Evolutionary conservation across 2,888 invertebrate genomes (phyloP).

Genomic region (Acrobasis repandana): DNA sequence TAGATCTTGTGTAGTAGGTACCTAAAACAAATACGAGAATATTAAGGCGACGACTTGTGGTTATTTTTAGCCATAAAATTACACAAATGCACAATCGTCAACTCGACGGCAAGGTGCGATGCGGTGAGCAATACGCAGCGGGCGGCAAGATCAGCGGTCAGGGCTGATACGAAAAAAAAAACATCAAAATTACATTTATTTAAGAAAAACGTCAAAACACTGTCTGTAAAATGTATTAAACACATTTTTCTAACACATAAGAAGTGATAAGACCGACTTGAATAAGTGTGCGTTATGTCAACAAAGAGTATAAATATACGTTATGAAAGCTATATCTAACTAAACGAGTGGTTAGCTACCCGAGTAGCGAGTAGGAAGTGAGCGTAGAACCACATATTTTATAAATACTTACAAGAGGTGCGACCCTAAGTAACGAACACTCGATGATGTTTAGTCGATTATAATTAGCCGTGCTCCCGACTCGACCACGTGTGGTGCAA

Average conservation of each 20-base stretch:
- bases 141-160: constrained; percentile 31
- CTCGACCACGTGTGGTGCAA: constrained; percentile 46
- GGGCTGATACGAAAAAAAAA: constrained; percentile 28
- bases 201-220: too few relatives aligned
- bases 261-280: too few relatives aligned
- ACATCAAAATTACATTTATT: too few relatives aligned
- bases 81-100: constrained; percentile 40
- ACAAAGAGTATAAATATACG: constrained; percentile 1
- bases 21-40: neutral
- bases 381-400: constrained; percentile 59
- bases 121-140: constrained; percentile 36
- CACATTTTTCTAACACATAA: too few relatives aligned
- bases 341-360: constrained; percentile 44
- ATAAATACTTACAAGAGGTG: constrained; percentile 67
- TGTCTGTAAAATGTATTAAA: too few relatives aligned
- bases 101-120: constrained; percentile 43
- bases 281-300: too few relatives aligned
- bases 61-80: constrained; percentile 30
- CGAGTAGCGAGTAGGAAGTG: constrained; percentile 42
- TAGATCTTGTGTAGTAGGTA: too few relatives aligned
- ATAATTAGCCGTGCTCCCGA: constrained; percentile 77
- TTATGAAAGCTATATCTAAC: constrained; percentile 39
- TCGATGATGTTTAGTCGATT: constrained; percentile 81
- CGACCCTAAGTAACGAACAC: constrained; percentile 76
- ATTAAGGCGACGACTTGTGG: neutral